Percentiles rank a stretch among this genome's conserved stretches.
phyloP scores from a whole-genome alignment of 2,888 invertebrate species.

The Belgica antarctica region DNA sequence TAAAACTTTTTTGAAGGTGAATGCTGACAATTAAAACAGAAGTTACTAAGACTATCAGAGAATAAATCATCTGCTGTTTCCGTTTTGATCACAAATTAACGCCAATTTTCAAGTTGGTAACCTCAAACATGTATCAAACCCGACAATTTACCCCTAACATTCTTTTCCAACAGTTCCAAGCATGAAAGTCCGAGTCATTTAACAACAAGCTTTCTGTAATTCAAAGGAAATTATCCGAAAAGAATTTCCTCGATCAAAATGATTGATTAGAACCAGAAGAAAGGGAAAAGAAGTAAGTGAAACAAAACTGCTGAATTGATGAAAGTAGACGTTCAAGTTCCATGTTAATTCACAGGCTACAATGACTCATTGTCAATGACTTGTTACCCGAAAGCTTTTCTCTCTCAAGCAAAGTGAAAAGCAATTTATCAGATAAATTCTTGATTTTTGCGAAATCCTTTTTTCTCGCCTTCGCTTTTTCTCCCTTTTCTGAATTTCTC shows the following conservation, averaged over 20 bases:
- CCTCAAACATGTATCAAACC: too few relatives aligned
- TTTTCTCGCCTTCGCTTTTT: neutral
- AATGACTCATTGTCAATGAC: neutral
- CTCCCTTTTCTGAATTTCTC: neutral
- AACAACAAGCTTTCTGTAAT: neutral
- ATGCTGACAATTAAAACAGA: too few relatives aligned
- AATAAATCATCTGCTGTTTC: too few relatives aligned
- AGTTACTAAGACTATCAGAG: too few relatives aligned
- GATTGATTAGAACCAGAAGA: constrained; percentile 17
- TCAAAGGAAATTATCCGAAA: constrained; percentile 18
- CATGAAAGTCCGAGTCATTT: neutral
- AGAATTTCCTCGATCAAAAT: neutral
- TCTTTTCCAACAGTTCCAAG: neutral
- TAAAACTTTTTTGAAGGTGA: too few relatives aligned
- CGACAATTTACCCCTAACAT: neutral
- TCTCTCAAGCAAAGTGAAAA: neutral
- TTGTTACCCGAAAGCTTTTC: constrained; percentile 3
- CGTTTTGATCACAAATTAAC: too few relatives aligned
- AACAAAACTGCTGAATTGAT: neutral
- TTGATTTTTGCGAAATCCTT: constrained; percentile 2
- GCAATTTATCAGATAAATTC: constrained; percentile 20
- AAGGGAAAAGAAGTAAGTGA: neutral
- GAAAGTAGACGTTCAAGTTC: neutral
- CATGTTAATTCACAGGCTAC: constrained; percentile 8
- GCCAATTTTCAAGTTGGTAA: too few relatives aligned